These are phyloP conservation scores for Drosophila erecta DNA, from an alignment of 1,140 invertebrate species.

Conservation along the genomic window DNA sequence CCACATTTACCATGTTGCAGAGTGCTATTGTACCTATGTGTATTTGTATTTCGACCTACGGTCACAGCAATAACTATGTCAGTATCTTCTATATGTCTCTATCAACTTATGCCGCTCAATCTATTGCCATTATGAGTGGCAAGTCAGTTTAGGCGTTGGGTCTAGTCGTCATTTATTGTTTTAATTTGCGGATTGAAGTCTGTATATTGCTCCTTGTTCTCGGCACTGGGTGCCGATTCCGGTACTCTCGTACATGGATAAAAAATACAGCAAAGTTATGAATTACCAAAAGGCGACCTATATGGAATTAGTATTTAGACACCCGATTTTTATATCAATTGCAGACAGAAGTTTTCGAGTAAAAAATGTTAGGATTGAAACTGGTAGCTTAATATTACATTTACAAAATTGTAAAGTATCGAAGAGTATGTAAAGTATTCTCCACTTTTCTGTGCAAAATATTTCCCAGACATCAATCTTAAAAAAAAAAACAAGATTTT, in stretches of 20 bases:
- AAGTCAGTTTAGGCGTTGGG: conserved; percentile 20
- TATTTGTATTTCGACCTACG: conserved; percentile 2
- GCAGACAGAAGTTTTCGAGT: no score
- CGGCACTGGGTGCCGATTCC: conserved; percentile 12
- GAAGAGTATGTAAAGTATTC: no score
- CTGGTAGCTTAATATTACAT: no score
- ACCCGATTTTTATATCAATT: no score
- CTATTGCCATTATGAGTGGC: conserved; percentile 39
- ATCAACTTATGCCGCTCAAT: conserved; percentile 49
- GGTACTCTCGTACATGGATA: conserved; percentile 10
- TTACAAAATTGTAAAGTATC: no score
- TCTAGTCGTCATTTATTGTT: conserved; percentile 47
- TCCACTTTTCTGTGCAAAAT: no score
- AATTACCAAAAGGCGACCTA: no score
- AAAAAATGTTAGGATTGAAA: no score
- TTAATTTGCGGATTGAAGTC: conserved; percentile 50
- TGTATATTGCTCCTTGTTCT: conserved; percentile 17
- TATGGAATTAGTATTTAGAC: no score
- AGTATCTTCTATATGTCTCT: conserved; percentile 34
- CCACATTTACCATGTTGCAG: not conserved
- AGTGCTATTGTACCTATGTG: not conserved
- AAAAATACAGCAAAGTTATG: no score
- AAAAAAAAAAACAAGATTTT: no score
- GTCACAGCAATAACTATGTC: conserved; percentile 3
- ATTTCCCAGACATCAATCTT: no score